Conservation (phyloP, 2,113 vertebrate species). For the Ifrita kowaldi region DNA sequence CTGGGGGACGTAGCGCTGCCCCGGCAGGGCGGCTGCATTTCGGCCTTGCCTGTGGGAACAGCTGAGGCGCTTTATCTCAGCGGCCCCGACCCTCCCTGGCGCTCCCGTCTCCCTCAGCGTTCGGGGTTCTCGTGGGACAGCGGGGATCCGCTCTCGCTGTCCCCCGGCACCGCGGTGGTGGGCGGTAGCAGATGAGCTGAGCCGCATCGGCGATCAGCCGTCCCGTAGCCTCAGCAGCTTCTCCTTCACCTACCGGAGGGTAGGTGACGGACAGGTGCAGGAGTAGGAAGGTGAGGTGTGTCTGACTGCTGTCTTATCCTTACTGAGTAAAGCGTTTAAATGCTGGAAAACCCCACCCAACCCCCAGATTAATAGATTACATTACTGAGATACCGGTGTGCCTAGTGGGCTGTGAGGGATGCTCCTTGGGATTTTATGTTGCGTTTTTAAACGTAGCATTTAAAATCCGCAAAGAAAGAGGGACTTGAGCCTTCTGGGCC, state of each 20-base stretch:
- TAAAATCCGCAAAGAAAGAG: neutral
- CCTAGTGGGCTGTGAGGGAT: neutral
- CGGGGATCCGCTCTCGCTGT: accelerated
- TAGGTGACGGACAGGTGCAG: no score
- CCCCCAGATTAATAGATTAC: accelerated
- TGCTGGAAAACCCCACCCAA: neutral
- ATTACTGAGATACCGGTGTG: accelerated
- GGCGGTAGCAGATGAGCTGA: neutral
- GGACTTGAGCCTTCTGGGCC: no score
- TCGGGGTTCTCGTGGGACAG: accelerated
- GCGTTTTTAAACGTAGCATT: accelerated
- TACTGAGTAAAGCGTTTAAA: accelerated
- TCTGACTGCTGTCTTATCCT: accelerated
- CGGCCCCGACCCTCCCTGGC: accelerated
- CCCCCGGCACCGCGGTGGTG: no score
- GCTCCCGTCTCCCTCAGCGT: accelerated
- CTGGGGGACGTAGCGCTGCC: accelerated
- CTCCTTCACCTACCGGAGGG: accelerated
- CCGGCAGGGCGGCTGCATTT: accelerated
- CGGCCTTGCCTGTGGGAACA: neutral
- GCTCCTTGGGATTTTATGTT: neutral
- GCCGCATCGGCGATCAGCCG: accelerated
- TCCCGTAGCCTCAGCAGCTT: neutral
- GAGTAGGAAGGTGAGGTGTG: neutral
- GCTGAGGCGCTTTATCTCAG: accelerated